These are phyloP conservation scores for Zoanthus sociatus DNA, from an alignment of 92 coral and sea anemone species.

Conservation along the genomic window DNA sequence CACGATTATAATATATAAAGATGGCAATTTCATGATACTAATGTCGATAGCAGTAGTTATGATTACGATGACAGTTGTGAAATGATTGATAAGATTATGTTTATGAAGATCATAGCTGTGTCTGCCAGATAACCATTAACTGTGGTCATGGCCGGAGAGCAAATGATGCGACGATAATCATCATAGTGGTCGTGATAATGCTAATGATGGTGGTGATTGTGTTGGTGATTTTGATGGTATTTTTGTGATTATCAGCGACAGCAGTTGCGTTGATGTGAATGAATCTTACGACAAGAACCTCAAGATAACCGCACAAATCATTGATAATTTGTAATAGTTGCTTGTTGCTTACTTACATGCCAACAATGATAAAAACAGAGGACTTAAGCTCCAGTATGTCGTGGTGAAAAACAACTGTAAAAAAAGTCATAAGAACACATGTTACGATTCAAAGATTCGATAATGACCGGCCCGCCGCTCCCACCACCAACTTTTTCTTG, in stretches of 20 bases:
- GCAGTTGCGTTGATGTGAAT: no score
- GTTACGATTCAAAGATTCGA: not conserved
- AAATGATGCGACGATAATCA: no score
- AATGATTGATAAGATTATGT: not conserved
- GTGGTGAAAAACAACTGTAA: constrained; percentile 77
- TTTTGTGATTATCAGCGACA: not conserved
- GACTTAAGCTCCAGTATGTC: constrained; percentile 77
- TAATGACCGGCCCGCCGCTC: not conserved
- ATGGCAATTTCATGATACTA: not conserved
- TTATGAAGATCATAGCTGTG: no score
- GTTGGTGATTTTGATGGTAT: not conserved
- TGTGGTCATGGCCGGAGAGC: not conserved
- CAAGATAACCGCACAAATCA: no score
- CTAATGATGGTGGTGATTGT: not conserved
- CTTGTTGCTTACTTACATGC: constrained; percentile 77
- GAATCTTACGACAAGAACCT: no score
- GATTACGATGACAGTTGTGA: not conserved
- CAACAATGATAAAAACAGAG: constrained; percentile 77
- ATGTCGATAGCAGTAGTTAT: not conserved
- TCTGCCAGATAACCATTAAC: not conserved
- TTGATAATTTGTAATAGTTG: not conserved
- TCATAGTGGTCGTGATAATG: not conserved
- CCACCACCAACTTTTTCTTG: not conserved
- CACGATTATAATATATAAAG: no score
- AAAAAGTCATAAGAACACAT: not conserved